Conservation (phyloP, 2,888 invertebrate species). For the Apoderus coryli region DNA sequence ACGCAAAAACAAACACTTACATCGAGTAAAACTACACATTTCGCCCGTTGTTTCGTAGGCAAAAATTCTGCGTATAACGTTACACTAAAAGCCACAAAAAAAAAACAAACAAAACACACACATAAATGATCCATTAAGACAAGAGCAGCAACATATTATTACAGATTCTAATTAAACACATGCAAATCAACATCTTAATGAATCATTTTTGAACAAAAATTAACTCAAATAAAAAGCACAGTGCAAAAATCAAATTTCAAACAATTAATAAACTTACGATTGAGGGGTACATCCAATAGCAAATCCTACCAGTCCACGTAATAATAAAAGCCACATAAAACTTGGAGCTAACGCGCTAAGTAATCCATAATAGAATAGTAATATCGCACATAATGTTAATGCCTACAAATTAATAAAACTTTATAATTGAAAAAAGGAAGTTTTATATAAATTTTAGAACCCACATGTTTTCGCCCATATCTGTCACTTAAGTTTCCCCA, state of each 20-base stretch:
- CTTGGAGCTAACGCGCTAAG: constrained; percentile 83
- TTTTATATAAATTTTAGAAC: constrained; percentile 17
- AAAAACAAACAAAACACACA: constrained; percentile 11
- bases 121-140: constrained; percentile 10
- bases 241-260: constrained; percentile 10
- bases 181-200: too few species aligned
- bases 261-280: constrained; percentile 58
- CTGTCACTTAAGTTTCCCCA: constrained; percentile 92
- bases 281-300: constrained; percentile 95
- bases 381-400: constrained; percentile 75
- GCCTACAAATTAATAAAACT: constrained; percentile 43
- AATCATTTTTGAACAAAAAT: too few species aligned
- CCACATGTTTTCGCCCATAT: constrained; percentile 76
- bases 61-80: constrained; percentile 93
- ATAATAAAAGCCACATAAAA: constrained; percentile 76
- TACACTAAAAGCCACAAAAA: constrained; percentile 45
- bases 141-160: too few species aligned
- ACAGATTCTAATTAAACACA: too few species aligned
- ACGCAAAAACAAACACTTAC: too few species aligned
- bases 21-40: constrained; percentile 89
- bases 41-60: constrained; percentile 84
- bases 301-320: constrained; percentile 89
- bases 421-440: constrained; percentile 2
- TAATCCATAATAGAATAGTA: constrained; percentile 82
- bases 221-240: too few species aligned